phyloP scores from a whole-genome alignment of 2,888 invertebrate species.

The Synergus laeviventris region DNA sequence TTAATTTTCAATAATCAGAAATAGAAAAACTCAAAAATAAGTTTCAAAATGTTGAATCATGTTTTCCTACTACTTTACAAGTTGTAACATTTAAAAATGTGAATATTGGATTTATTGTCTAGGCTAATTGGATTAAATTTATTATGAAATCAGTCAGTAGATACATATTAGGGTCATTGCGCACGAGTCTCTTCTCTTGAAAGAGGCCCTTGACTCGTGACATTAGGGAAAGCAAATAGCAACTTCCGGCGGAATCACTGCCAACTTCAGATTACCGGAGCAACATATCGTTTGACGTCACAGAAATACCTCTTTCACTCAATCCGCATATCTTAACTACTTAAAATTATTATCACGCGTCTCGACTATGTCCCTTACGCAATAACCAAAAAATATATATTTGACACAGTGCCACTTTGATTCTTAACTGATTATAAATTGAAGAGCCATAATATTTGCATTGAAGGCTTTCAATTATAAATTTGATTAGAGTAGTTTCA shows the following conservation, averaged over 20 bases:
- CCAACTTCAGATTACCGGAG: constrained; percentile 31
- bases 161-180: constrained; percentile 32
- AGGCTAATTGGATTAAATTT: constrained; percentile 27
- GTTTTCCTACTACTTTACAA: background rate
- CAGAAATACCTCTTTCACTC: background rate
- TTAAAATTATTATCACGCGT: background rate
- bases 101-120: constrained; percentile 23
- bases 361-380: background rate
- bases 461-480: background rate
- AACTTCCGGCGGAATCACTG: constrained; percentile 46
- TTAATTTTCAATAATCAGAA: background rate
- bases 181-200: constrained; percentile 2
- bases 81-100: background rate
- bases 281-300: background rate
- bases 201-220: constrained; percentile 31
- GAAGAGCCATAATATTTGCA: background rate
- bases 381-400: background rate
- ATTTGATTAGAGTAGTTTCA: no score
- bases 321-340: background rate
- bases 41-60: no score
- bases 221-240: constrained; percentile 37
- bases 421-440: background rate
- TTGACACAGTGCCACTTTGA: background rate
- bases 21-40: no score
- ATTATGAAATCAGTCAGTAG: constrained; percentile 31